Percentiles rank a stretch among this genome's conserved stretches.
Conservation (phyloP, 53 echinoderm and acorn worm species). For the Echinometra lucunter region DNA sequence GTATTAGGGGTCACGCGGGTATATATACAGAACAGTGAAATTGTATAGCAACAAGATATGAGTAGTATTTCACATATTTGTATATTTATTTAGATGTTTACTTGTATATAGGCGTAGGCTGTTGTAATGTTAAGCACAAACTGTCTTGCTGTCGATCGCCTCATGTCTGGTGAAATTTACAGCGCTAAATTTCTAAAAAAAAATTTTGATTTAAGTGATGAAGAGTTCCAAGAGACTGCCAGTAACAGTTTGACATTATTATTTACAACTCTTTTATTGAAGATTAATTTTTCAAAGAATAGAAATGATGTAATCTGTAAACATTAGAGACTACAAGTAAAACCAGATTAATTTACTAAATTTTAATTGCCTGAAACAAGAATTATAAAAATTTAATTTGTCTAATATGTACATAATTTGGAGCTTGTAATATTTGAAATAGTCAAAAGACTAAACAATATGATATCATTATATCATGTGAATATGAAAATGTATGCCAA, state of each 20-base stretch:
- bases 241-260: not conserved
- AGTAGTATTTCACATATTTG: constrained; percentile 23
- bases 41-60: constrained; percentile 9
- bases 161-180: not conserved
- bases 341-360: not conserved
- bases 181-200: not conserved
- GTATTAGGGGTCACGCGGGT: constrained; percentile 63
- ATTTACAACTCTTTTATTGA: constrained; percentile 18
- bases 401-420: not conserved
- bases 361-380: constrained; percentile 9
- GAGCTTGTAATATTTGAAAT: not conserved
- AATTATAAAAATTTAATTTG: not conserved
- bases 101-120: constrained; percentile 7
- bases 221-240: not conserved
- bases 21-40: constrained; percentile 46
- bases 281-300: not conserved
- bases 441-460: constrained; percentile 1
- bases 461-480: not conserved
- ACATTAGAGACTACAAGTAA: not conserved
- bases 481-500: not conserved
- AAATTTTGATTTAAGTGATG: not conserved
- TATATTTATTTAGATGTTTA: constrained; percentile 40
- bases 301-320: not conserved
- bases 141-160: not conserved
- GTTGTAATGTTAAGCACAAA: constrained; percentile 4